Conservation (phyloP, 2,797 vertebrate species). For the Tachyglossus aculeatus region DNA sequence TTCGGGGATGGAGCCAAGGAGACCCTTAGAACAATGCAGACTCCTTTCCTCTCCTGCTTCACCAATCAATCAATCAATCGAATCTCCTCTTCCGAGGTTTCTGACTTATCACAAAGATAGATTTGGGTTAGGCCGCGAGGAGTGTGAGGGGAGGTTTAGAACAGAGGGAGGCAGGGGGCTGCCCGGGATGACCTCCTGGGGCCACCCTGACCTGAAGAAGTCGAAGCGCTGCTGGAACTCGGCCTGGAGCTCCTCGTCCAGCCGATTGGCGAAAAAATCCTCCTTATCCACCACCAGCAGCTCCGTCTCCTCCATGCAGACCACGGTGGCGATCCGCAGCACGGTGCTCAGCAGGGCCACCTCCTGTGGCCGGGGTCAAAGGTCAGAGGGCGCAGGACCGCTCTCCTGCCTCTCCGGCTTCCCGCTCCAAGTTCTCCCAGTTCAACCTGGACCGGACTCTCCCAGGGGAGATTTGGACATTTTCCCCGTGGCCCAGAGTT, state of each 20-base stretch:
- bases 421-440: neutral
- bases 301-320: constrained; percentile 74
- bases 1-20: too few relatives aligned
- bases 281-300: constrained; percentile 70
- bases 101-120: too few relatives aligned
- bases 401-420: neutral
- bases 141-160: too few relatives aligned
- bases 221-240: constrained; percentile 51
- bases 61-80: too few relatives aligned
- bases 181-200: too few relatives aligned
- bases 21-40: too few relatives aligned
- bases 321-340: constrained; percentile 53
- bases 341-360: constrained; percentile 59
- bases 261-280: constrained; percentile 64
- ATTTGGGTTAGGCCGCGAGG: too few relatives aligned
- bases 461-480: too few relatives aligned
- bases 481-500: too few relatives aligned
- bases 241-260: constrained; percentile 66
- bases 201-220: constrained; percentile 72
- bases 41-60: too few relatives aligned
- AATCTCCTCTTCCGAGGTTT: too few relatives aligned
- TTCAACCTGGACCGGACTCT: neutral
- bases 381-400: neutral
- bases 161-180: too few relatives aligned
- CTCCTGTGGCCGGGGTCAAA: constrained; percentile 49